Conservation (phyloP, 2,888 invertebrate species). For the Slavum lentiscoides region DNA sequence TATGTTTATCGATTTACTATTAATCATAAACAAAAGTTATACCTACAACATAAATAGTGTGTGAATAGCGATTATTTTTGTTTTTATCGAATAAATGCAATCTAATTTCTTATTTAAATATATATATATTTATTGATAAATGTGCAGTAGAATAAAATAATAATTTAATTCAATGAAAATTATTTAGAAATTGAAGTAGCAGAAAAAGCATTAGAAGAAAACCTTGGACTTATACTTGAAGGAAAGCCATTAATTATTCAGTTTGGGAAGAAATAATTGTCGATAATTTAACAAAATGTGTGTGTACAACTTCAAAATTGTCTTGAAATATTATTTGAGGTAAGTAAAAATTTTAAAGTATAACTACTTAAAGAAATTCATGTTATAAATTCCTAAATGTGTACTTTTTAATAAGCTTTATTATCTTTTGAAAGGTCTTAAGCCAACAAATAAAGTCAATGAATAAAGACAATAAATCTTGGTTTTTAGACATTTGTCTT, state of each 20-base stretch:
- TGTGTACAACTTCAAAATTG: not conserved
- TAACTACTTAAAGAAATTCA: not conserved
- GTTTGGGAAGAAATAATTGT: conserved; percentile 57
- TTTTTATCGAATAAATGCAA: too few relatives aligned
- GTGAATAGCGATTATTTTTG: too few relatives aligned
- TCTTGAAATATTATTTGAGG: not conserved
- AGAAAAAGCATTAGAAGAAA: conserved; percentile 62
- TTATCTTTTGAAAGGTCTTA: too few relatives aligned
- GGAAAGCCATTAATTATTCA: conserved; percentile 63
- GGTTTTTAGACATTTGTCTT: too few relatives aligned
- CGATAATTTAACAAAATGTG: not conserved
- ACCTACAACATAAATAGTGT: too few relatives aligned
- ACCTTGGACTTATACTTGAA: conserved; percentile 64
- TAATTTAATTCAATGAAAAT: not conserved
- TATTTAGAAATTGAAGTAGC: conserved; percentile 62
- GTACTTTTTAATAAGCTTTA: too few relatives aligned
- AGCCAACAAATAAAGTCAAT: too few relatives aligned
- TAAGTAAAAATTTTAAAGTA: not conserved
- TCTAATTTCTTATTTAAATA: too few relatives aligned
- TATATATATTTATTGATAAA: not conserved
- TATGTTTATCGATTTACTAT: not conserved
- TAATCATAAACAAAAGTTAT: too few relatives aligned
- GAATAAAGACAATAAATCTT: too few relatives aligned
- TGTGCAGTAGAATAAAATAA: not conserved
- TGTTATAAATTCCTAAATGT: too few relatives aligned